Evolutionary conservation across 30 jellyfish, hydroid and myxozoan genomes (phyloP), one percentile per base, ranked within the genome.

Genomic region (Nemopilema nomurai): DNA sequence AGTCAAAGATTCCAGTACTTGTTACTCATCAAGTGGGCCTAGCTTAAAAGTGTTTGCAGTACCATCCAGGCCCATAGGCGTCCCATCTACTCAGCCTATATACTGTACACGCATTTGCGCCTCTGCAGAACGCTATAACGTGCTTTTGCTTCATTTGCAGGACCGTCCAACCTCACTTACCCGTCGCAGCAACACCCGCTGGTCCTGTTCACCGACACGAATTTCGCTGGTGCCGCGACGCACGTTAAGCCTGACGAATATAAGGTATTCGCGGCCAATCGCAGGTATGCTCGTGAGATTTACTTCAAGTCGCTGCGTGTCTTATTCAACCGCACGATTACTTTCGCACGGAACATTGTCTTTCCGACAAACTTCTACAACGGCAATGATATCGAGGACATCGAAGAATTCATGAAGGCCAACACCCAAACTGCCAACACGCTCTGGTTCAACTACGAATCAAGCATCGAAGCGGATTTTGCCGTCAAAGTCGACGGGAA

Each of bases 131-230:
- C 18, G 72, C 26, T 63, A 9, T 63, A 63, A 63, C 29, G n/a
- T 19, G 6, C 72, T n/a, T 49, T 21, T 19, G 19, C 67, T 28
- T 80, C 49, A 22, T 69, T 75, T 67, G 28, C 81, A 93, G 98
- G 96, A 31, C 98, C 98, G 8, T 64, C 98, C 18, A 93, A 62
- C 77, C 91, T 77, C 21, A 67, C 89, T 0, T 80, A 93, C 81
- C 98, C 98, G 0, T 74, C 98, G 1, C 96, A 93, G 75, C 80
- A 87, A 77, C 50, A 93, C 30, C 98, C 98, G 30, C 90, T 93
- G 41, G 94, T 89, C 19, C 89, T 93, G 31, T 93, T 82, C 50
- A 72, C 90, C 49, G 88, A 79, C 76, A 85, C 93, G 52, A 76
- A 85, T 78, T 93, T 83, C 76, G 90, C 77, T 21, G 98, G 98